Conservation (phyloP, 2,888 invertebrate genomes). For the Apodemia zela region DNA sequence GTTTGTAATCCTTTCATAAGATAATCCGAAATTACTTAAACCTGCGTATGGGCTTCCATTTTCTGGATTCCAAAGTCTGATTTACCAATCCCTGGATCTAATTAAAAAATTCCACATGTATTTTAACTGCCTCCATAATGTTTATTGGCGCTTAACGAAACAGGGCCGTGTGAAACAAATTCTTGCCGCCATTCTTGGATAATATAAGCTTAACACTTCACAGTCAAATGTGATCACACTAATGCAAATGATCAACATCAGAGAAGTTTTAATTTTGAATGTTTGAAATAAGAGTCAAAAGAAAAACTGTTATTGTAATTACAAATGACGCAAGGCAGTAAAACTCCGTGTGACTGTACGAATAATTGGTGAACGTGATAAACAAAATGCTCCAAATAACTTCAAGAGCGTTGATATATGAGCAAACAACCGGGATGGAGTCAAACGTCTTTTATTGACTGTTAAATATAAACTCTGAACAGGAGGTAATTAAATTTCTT, state of each 20-base stretch:
- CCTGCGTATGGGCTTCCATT: too few relatives aligned
- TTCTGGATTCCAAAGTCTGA: too few relatives aligned
- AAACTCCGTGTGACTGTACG: slow-evolving; percentile 51
- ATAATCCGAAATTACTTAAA: too few relatives aligned
- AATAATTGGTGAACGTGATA: slow-evolving; percentile 50
- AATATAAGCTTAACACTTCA: background rate
- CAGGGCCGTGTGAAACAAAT: background rate
- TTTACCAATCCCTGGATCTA: too few relatives aligned
- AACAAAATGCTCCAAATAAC: slow-evolving; percentile 54
- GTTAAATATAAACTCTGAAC: slow-evolving; percentile 16
- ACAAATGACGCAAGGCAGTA: slow-evolving; percentile 31
- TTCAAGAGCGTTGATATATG: slow-evolving; percentile 28
- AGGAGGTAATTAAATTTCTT: slow-evolving; percentile 12
- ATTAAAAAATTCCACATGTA: too few relatives aligned
- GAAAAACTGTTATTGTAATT: slow-evolving; percentile 29
- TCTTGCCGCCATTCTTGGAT: background rate
- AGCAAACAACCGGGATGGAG: slow-evolving; percentile 11
- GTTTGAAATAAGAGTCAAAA: slow-evolving; percentile 17
- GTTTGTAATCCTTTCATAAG: too few relatives aligned
- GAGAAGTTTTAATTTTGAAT: slow-evolving; percentile 16
- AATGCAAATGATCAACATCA: slow-evolving; percentile 1
- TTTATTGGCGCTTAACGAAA: background rate
- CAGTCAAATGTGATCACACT: background rate
- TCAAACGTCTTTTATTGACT: slow-evolving; percentile 11
- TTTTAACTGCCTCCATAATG: too few relatives aligned